Base-by-base conservation (phyloP, 1,140 invertebrate genomes). In the Phymastichus coffea region DNA sequence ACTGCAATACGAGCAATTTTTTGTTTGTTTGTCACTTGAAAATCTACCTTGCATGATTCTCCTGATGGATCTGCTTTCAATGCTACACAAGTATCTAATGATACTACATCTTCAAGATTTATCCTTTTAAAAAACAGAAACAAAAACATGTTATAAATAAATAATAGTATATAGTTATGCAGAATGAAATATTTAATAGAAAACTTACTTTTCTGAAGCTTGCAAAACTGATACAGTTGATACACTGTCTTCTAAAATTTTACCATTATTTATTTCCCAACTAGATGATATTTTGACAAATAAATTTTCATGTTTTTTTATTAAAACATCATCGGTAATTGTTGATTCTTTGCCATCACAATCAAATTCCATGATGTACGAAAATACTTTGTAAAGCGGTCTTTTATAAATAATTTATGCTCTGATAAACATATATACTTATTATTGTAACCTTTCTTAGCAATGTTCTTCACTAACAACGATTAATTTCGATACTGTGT, bases 1-100 rank as follows among this genome's bases (percentile, higher is more conserved):
- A 80, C 48, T 38, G 69, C 70, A 17, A 80, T 72, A 7, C 65
- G 63, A 14, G 65, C 63, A 58, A 80, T 78, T 58, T 49, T 78
- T 47, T 75, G 64, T 54, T 64, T 58, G 51, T 75, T 75, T 15
- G 44, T 71, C 38, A 78, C 17, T 52, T 75, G 73, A 30, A 80
- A 75, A 22, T 77, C 67, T 8, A 80, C 23, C 23, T 62, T 68
- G 48, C 78, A 80, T 14, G 68, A 57, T 35, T 77, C 74, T 8
- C 66, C 64, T 12, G 48, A 48, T 25, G 57, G 43, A 3, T 53
- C 63, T 30, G 70, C 57, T 66, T 68, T 63, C 17, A 81, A 57
- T 41, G 63, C 65, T 8, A 80, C 56, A 48, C 77, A 76, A 10
- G 74, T 73, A 33, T 76, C 62, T 7, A 72, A 46, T 19, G 67